These are phyloP conservation scores for Dipodomys stephensi DNA, from an alignment of 2,113 vertebrate species.

Conservation along the genomic window DNA sequence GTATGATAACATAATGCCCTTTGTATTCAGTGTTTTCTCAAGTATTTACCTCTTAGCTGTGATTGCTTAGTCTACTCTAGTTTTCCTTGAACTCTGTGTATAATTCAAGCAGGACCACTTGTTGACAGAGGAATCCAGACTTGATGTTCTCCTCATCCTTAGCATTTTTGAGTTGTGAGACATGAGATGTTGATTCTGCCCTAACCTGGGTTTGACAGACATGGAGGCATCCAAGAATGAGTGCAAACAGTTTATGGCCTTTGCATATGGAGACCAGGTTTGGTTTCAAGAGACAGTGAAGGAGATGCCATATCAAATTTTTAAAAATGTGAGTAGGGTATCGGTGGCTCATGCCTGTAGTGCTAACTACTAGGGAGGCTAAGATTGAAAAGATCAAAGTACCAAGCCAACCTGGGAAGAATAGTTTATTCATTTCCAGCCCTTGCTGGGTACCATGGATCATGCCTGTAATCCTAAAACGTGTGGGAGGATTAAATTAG, in stretches of 20 bases:
- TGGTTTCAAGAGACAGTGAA: neutral
- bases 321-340: neutral
- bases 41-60: neutral
- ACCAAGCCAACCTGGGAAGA: neutral
- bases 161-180: neutral
- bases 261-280: neutral
- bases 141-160: neutral
- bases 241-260: neutral
- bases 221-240: neutral
- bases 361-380: neutral
- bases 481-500: too few relatives aligned
- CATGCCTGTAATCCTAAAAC: neutral
- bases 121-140: neutral
- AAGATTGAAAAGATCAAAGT: neutral
- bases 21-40: neutral
- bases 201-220: neutral
- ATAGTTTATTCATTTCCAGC: neutral
- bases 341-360: too few relatives aligned
- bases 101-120: neutral
- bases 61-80: neutral
- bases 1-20: neutral
- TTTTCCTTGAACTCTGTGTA: neutral
- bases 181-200: neutral
- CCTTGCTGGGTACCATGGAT: neutral
- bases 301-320: neutral